Conservation (phyloP, 2,888 invertebrate species). For the Pherbina coryleti region DNA sequence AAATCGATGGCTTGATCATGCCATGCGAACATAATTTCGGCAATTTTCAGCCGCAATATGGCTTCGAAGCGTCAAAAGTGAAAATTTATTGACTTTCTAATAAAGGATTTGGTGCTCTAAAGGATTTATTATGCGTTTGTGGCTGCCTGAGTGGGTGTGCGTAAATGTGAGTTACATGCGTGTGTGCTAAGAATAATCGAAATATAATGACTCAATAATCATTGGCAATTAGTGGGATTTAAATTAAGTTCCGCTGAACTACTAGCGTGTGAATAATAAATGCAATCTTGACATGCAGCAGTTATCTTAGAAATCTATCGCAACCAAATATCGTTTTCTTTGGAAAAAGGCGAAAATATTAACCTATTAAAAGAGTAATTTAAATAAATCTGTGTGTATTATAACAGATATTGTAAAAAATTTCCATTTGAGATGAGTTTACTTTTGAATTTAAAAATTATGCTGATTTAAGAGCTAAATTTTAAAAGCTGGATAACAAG, state of each 20-base stretch:
- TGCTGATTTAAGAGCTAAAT: too few species aligned
- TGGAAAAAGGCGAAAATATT: too few species aligned
- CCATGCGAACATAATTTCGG: constrained; percentile 32
- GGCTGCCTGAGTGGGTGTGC: background rate
- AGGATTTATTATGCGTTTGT: constrained; percentile 20
- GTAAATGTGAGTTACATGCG: background rate
- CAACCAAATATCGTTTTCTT: too few species aligned
- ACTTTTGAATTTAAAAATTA: too few species aligned
- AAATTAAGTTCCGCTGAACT: background rate
- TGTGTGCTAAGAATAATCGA: constrained; percentile 3
- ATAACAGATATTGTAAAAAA: too few species aligned
- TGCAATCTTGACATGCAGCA: background rate
- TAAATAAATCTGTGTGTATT: too few species aligned
- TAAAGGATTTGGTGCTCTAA: constrained; percentile 26
- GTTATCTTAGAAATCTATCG: too few species aligned
- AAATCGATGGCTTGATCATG: constrained; percentile 30
- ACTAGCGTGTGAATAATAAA: background rate
- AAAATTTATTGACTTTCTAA: constrained; percentile 31
- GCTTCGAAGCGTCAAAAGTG: constrained; percentile 7
- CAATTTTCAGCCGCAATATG: constrained; percentile 27
- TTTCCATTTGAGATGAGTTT: too few species aligned
- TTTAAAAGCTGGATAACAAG: too few species aligned
- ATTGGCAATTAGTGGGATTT: background rate
- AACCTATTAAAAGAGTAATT: too few species aligned
- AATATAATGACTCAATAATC: constrained; percentile 24